Evolutionary conservation across 2,888 invertebrate genomes (phyloP).

Genomic region (Calliopum simillimum): DNA sequence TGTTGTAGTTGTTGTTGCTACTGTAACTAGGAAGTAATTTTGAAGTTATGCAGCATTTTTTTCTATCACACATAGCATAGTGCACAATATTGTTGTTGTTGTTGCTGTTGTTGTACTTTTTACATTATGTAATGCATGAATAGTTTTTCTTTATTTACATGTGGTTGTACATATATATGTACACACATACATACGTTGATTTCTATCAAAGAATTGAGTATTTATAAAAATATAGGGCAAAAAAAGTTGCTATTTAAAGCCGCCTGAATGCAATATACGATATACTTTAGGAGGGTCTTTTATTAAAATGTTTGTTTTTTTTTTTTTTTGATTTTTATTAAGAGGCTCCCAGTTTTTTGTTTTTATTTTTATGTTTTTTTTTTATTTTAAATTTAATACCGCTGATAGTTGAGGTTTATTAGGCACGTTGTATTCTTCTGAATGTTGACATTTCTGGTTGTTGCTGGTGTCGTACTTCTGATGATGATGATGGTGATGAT

Average conservation of each 20-base stretch:
- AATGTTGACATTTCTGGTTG: too few relatives aligned
- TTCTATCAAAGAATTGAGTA: too few relatives aligned
- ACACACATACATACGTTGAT: too few relatives aligned
- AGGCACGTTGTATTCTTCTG: too few relatives aligned
- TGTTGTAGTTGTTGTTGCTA: constrained; percentile 1
- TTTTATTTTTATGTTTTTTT: too few relatives aligned
- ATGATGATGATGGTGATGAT: too few relatives aligned
- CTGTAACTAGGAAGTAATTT: constrained; percentile 36
- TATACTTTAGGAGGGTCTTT: neutral
- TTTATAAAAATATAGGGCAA: constrained; percentile 18
- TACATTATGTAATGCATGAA: constrained; percentile 20
- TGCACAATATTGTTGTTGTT: neutral
- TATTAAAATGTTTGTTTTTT: constrained; percentile 7
- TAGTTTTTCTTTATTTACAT: neutral
- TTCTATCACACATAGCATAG: neutral
- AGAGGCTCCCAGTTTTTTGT: neutral
- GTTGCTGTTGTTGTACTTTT: neutral
- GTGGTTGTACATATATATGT: neutral
- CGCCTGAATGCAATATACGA: constrained; percentile 4
- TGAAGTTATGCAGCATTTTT: constrained; percentile 27
- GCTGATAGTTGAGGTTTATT: too few relatives aligned
- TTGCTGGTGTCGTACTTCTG: too few relatives aligned
- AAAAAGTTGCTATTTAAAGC: constrained; percentile 26
- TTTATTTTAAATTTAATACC: too few relatives aligned
- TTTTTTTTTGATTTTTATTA: constrained; percentile 3